Base-by-base conservation (phyloP, 1,140 invertebrate genomes). In the Drosophila ercepeae region DNA sequence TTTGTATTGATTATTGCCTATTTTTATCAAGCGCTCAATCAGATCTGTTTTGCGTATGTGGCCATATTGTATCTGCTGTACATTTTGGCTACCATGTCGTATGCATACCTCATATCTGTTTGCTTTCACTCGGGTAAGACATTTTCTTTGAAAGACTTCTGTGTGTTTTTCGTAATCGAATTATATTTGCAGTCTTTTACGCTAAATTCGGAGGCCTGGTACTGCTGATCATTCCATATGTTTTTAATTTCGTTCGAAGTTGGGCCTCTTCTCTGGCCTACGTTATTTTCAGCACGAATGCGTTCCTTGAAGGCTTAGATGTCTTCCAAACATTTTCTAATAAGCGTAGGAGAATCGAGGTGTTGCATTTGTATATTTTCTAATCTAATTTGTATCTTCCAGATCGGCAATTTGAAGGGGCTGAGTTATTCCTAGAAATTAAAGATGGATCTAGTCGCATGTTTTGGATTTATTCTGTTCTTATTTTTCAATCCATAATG, bases 61-160 rank as follows among this genome's bases (percentile, higher is more conserved):
- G 53, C 84, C 11, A 14, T 71, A 3, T 39, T 91, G 4, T 84
- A 76, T 50, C 32, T 84, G n/a, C 61, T 91, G 1, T 91, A 82
- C 14, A 72, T 90, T 32, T 16, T 89, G 9, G 65, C 90, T 2
- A 55, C 58, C 11, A 90, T 91, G 72, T 78, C 78, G 4, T 91
- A 90, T 21, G 76, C 89, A 3, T 91, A 91, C 63, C 58, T 91
- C 11, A 75, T 91, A 50, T 89, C 89, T 5, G 89, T 91, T 2
- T 89, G 79, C 44, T 91, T 91, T 70, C 76, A 88, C 25, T 89
- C 90, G 44, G 89, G 90, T 91, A 72, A 74, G 54, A 18, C n/a
- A 14, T 27, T 13, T 27, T 13, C 7, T 18, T 19, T 16, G 8
- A 16, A 5, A 13, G 16, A 14, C 19, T 18, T 6, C 6, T 19